Conservation (phyloP, 2,888 invertebrate genomes). For the Callinectes sapidus region DNA sequence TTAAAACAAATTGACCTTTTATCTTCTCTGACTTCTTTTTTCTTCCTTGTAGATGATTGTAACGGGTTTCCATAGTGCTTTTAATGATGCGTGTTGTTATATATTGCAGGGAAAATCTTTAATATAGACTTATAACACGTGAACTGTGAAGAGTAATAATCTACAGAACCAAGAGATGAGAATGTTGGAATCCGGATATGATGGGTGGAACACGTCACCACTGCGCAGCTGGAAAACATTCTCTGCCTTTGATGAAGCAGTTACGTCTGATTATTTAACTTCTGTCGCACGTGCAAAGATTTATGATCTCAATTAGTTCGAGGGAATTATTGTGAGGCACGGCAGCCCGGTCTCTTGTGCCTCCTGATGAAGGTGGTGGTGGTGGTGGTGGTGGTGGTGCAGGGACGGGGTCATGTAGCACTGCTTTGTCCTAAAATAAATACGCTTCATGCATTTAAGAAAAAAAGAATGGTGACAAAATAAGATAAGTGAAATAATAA, state of each 20-base stretch:
- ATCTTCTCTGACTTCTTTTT: too few relatives aligned
- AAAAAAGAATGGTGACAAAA: not conserved
- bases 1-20: too few relatives aligned
- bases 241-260: slow-evolving; percentile 20
- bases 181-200: not conserved
- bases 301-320: not conserved
- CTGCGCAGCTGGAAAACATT: not conserved
- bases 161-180: not conserved
- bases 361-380: not conserved
- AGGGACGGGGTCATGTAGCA: not conserved
- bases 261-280: not conserved
- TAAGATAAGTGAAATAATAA: too few relatives aligned
- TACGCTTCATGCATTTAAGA: not conserved
- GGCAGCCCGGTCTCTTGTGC: not conserved
- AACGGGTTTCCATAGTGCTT: too few relatives aligned
- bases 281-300: not conserved
- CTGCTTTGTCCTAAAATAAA: not conserved
- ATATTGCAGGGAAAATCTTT: too few relatives aligned
- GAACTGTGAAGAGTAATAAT: not conserved
- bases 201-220: not conserved
- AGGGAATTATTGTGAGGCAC: not conserved
- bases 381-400: too few relatives aligned
- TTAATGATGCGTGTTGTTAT: too few relatives aligned
- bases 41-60: too few relatives aligned
- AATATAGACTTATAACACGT: not conserved